phyloP scores from a whole-genome alignment of 2,797 vertebrate species.

The Enteromius radiatus region DNA sequence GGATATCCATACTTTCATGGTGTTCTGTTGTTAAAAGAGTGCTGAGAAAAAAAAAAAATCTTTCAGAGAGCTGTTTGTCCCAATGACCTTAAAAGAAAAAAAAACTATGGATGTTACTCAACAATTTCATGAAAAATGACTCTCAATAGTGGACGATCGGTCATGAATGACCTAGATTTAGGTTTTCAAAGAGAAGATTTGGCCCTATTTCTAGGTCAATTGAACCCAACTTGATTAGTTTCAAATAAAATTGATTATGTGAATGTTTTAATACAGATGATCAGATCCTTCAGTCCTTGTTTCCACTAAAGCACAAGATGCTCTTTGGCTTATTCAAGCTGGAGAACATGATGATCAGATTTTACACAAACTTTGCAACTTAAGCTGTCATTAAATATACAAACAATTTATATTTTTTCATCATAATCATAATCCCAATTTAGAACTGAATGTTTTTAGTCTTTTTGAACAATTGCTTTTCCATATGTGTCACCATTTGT shows the following conservation, averaged over 20 bases:
- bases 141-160: background rate
- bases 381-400: background rate
- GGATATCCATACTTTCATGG: constrained; percentile 40
- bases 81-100: constrained; percentile 4
- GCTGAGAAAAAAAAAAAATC: constrained; percentile 2
- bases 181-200: constrained; percentile 12
- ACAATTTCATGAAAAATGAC: constrained; percentile 30
- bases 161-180: constrained; percentile 32
- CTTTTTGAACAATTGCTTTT: constrained; percentile 71
- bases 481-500: constrained; percentile 51
- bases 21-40: constrained; percentile 27
- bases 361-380: background rate
- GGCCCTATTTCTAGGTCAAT: background rate
- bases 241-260: background rate
- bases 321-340: background rate
- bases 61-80: constrained; percentile 15
- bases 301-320: background rate
- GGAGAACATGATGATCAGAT: background rate
- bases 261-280: background rate
- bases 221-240: background rate
- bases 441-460: constrained; percentile 5
- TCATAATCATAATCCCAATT: background rate
- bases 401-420: background rate
- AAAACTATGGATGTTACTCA: background rate
- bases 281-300: background rate